These are phyloP conservation scores for Pollenia amentaria DNA, from an alignment of 2,888 invertebrate species.

Conservation along the genomic window DNA sequence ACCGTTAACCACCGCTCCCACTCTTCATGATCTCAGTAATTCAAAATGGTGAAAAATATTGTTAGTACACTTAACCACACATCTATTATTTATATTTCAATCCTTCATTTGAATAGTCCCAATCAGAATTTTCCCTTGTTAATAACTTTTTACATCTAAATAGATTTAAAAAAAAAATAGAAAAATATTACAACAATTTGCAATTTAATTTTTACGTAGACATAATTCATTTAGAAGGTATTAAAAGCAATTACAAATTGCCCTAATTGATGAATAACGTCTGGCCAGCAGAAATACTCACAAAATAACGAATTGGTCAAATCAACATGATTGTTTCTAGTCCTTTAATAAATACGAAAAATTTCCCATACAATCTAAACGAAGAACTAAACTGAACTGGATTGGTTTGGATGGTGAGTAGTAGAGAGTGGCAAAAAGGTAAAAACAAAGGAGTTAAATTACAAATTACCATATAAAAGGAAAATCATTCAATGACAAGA, in stretches of 20 bases:
- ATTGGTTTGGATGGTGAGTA: not conserved
- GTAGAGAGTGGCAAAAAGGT: constrained; percentile 18
- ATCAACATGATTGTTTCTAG: constrained; percentile 16
- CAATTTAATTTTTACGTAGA: constrained; percentile 30
- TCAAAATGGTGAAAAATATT: too few species aligned
- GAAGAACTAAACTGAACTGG: constrained; percentile 4
- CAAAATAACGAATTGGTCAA: constrained; percentile 5
- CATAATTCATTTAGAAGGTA: constrained; percentile 42
- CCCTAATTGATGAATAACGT: constrained; percentile 33
- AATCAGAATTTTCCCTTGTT: not conserved
- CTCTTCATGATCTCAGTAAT: too few species aligned
- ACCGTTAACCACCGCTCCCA: too few species aligned
- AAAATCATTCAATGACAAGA: constrained; percentile 54
- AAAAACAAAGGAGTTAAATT: constrained; percentile 60
- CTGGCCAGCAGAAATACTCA: constrained; percentile 13
- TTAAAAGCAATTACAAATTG: constrained; percentile 39
- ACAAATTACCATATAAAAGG: constrained; percentile 62
- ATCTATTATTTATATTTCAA: too few species aligned
- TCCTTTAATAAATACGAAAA: constrained; percentile 2
- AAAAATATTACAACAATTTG: not conserved
- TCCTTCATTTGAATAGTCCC: too few species aligned
- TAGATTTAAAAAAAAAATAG: not conserved
- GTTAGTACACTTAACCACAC: too few species aligned
- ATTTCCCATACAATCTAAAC: not conserved
- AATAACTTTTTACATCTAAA: not conserved